phyloP scores from a whole-genome alignment of 2,113 vertebrate genomes.

The Vidua macroura region DNA sequence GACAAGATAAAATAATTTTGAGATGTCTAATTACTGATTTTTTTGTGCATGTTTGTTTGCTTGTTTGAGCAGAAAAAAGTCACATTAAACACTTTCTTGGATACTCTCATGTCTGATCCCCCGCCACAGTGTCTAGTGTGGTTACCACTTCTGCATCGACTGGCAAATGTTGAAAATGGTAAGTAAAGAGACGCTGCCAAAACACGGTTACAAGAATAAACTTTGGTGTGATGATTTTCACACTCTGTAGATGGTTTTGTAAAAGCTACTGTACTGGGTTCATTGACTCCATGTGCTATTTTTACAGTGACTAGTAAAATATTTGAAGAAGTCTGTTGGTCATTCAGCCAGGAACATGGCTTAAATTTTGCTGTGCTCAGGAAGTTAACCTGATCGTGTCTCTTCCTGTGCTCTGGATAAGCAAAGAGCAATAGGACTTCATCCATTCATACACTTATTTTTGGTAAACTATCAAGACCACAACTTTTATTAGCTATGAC shows the following conservation, averaged over 20 bases:
- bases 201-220: not conserved
- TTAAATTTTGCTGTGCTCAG: not conserved
- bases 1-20: not conserved
- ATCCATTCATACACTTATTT: not conserved
- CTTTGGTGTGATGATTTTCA: not conserved
- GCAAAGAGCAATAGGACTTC: not conserved
- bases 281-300: not conserved
- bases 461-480: not conserved
- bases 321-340: not conserved
- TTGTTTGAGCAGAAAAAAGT: constrained; percentile 90
- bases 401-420: not conserved
- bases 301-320: not conserved
- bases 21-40: not conserved
- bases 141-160: constrained; percentile 95
- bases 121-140: constrained; percentile 97
- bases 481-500: not conserved
- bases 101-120: constrained; percentile 97
- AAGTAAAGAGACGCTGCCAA: constrained; percentile 43
- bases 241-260: not conserved
- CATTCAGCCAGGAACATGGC: not conserved
- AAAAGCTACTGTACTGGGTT: not conserved
- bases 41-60: constrained; percentile 30
- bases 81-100: constrained; percentile 94
- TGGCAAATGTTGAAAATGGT: constrained; percentile 99
- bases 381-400: not conserved